Percentiles rank a stretch among this genome's conserved stretches.
These are phyloP conservation scores for Neoseiulus cucumeris DNA, from an alignment of 1,140 invertebrate genomes.

Conservation along the genomic window DNA sequence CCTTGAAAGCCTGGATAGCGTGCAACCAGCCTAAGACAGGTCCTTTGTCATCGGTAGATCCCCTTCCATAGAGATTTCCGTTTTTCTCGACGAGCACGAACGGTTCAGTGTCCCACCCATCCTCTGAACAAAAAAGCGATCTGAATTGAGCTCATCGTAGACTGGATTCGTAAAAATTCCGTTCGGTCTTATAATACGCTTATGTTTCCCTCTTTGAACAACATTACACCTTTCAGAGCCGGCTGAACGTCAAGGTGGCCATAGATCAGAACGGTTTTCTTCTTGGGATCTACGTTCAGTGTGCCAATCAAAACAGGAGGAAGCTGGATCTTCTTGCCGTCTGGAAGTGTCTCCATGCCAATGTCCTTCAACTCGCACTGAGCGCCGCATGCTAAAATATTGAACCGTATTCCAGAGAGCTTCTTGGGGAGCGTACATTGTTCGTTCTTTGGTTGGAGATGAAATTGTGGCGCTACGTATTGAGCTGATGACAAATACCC, in stretches of 20 bases:
- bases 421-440: neutral
- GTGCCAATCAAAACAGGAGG: conserved; percentile 71
- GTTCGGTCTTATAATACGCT: neutral
- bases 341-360: conserved; percentile 47
- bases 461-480: too few relatives aligned
- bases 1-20: conserved; percentile 69
- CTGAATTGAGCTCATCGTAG: too few relatives aligned
- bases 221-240: conserved; percentile 39
- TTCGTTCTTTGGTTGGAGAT: neutral
- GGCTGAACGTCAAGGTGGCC: conserved; percentile 97
- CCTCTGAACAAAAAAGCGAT: conserved; percentile 34
- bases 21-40: conserved; percentile 71
- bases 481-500: neutral
- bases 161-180: neutral
- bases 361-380: conserved; percentile 52
- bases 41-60: conserved; percentile 78
- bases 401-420: conserved; percentile 8
- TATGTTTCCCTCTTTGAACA: conserved; percentile 15
- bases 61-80: conserved; percentile 76
- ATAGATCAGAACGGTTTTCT: conserved; percentile 75
- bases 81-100: conserved; percentile 70
- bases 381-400: conserved; percentile 45
- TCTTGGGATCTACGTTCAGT: conserved; percentile 54
- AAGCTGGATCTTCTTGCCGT: conserved; percentile 48
- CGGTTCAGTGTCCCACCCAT: conserved; percentile 90